Conservation (phyloP, 2,113 vertebrate species). For the Thalassarche chlororhynchos region DNA sequence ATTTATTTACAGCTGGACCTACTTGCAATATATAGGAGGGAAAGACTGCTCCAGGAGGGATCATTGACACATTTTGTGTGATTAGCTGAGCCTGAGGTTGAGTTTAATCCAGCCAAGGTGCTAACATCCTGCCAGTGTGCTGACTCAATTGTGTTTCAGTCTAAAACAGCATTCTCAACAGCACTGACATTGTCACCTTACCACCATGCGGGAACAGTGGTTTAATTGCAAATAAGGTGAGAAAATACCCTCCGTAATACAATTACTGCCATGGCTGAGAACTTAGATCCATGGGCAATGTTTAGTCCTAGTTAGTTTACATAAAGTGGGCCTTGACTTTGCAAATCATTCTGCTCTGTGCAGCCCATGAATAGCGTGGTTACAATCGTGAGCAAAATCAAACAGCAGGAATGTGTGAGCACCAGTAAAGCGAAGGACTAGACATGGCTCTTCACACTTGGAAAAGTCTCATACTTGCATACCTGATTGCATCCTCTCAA, state of each 20-base stretch:
- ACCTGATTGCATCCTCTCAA: background rate
- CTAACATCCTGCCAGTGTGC: background rate
- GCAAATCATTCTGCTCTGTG: background rate
- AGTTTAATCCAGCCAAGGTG: background rate
- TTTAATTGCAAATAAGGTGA: background rate
- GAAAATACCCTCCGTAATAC: background rate
- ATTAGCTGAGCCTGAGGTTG: background rate
- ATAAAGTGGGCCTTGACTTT: background rate
- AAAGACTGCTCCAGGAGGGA: background rate
- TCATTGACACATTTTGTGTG: background rate
- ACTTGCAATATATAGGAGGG: background rate
- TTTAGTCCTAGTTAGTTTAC: background rate
- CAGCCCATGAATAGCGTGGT: background rate
- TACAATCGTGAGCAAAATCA: background rate
- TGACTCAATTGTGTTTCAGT: background rate
- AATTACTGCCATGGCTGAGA: background rate
- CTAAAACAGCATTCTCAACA: background rate
- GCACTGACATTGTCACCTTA: background rate
- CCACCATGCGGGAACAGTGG: background rate
- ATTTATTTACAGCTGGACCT: background rate
- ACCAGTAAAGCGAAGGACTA: background rate
- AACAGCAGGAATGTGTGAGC: background rate
- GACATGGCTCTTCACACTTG: background rate
- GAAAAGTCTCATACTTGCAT: background rate
- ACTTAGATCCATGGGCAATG: background rate